Base-by-base conservation (phyloP, 2,888 invertebrate genomes). In the Pecten maximus region DNA sequence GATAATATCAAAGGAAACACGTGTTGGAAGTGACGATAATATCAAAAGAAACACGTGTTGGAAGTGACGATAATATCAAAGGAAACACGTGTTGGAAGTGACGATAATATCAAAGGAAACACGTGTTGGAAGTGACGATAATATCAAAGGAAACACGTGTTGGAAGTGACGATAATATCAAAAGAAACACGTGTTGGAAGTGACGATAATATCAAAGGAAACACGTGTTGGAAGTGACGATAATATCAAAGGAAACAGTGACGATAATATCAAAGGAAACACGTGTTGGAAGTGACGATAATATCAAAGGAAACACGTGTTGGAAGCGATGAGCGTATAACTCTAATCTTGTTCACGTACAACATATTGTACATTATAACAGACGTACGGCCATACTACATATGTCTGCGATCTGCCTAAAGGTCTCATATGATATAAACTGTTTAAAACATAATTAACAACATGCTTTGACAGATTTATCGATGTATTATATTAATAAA, bases 1-100 rank as follows among this genome's bases (percentile, higher is more conserved):
- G 74, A 74, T 35, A 74, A 74, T 74, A 74, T 74, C 74, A 74
- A 74, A 74, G 74, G 74, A 28, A 74, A 74, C 74, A 74, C 74
- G 74, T 74, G 74, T 28, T 35, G 10, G 35, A 74, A 74, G 74
- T 74, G 4, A 35, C 35, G 74, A 74, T 35, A 74, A 74, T 74
- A 74, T 74, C 74, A 74, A 74, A 74, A 35, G 74, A 28, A 74
- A 74, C 74, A 74, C 74, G 74, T 74, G 74, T 28, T 35, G 10
- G 35, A 74, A 74, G 74, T 74, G 4, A 35, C 35, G 74, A 74
- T 35, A 74, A 74, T 74, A 74, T 74, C 74, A 74, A 74, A 74
- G 74, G 74, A 28, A 74, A 74, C 74, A 74, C 74, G 74, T 74
- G 74, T 28, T 35, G 10, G 35, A 74, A 74, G 74, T 74, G 4